phyloP scores from a whole-genome alignment of 2,888 invertebrate species.

The Flexamia atlantica region DNA sequence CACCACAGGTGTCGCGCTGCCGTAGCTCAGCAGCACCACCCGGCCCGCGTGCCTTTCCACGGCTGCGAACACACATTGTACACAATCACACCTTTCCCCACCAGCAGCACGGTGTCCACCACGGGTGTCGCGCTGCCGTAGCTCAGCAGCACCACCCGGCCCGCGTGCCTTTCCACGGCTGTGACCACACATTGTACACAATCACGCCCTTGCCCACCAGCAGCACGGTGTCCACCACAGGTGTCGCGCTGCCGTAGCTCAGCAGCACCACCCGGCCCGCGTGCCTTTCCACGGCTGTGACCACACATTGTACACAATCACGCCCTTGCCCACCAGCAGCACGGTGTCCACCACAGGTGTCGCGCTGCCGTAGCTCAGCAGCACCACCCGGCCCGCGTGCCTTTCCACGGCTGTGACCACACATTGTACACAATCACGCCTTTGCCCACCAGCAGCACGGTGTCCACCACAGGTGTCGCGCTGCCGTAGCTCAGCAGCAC shows the following conservation, averaged over 20 bases:
- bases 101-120: constrained; percentile 87
- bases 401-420: constrained; percentile 72
- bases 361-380: constrained; percentile 86
- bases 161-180: constrained; percentile 76
- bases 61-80: constrained; percentile 68
- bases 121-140: constrained; percentile 80
- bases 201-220: constrained; percentile 95
- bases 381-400: constrained; percentile 86
- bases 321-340: constrained; percentile 95
- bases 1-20: constrained; percentile 75
- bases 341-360: constrained; percentile 81
- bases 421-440: constrained; percentile 80
- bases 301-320: too few relatives aligned
- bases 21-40: constrained; percentile 91
- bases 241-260: constrained; percentile 83
- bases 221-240: constrained; percentile 83
- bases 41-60: constrained; percentile 80
- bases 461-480: constrained; percentile 79
- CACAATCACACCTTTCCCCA: constrained; percentile 98
- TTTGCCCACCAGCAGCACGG: constrained; percentile 93
- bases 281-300: constrained; percentile 74
- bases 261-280: constrained; percentile 89
- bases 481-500: constrained; percentile 89
- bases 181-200: background rate
- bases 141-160: constrained; percentile 90